These are phyloP conservation scores for Orchesella flavescens DNA, from an alignment of 2,888 invertebrate genomes.

Conservation along the genomic window DNA sequence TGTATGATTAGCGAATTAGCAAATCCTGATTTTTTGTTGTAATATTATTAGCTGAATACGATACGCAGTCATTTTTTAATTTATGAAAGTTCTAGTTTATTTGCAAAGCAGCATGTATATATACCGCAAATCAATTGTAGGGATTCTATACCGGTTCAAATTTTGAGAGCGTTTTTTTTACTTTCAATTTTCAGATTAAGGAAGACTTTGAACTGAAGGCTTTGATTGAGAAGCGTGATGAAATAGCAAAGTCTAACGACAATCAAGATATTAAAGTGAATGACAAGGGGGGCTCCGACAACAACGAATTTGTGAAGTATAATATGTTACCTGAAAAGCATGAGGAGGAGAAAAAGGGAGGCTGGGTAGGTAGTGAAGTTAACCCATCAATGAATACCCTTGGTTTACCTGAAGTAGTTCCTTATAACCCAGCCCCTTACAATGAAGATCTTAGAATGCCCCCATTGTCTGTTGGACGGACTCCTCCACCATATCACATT, in stretches of 20 bases:
- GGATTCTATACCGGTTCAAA: too few species aligned
- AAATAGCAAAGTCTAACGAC: not conserved
- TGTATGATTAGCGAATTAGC: too few species aligned
- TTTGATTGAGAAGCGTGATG: not conserved
- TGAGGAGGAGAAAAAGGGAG: not conserved
- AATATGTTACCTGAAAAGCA: not conserved
- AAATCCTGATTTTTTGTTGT: too few species aligned
- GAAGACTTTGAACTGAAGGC: slow-evolving; percentile 5
- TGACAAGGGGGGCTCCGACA: not conserved
- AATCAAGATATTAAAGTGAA: slow-evolving; percentile 5
- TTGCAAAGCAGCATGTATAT: too few species aligned
- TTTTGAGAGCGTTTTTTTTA: not conserved
- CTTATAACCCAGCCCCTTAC: not conserved
- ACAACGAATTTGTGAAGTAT: slow-evolving; percentile 5
- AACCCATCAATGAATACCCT: slow-evolving; percentile 26
- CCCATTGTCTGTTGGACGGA: slow-evolving; percentile 37
- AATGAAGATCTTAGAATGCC: not conserved
- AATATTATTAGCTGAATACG: too few species aligned
- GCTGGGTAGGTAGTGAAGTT: not conserved
- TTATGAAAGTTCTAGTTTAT: too few species aligned
- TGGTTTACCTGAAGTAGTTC: slow-evolving; percentile 24
- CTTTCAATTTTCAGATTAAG: slow-evolving; percentile 13
- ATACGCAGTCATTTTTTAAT: too few species aligned
- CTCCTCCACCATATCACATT: slow-evolving; percentile 72
- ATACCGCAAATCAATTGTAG: too few species aligned